Percentiles rank a stretch among this genome's conserved stretches.
Evolutionary conservation across 35 echinoderm and acorn worm genomes (phyloP).

Genomic region (Heliocidaris erythrogramma): DNA sequence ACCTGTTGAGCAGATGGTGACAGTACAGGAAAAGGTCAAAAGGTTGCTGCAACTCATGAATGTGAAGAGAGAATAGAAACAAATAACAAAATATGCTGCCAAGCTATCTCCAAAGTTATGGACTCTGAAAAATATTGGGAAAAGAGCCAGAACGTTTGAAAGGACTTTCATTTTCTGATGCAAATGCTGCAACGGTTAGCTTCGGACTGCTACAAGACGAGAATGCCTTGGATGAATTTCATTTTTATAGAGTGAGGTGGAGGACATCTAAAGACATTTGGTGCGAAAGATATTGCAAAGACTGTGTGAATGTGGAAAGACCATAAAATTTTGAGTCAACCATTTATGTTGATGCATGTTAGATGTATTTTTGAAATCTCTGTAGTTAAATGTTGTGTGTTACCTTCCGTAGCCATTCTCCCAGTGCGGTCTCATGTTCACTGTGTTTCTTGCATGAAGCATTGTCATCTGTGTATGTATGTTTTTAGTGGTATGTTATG

Average conservation of each 20-base stretch:
- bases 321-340: background rate
- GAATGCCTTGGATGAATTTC: background rate
- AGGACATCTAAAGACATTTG: background rate
- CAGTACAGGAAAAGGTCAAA: background rate
- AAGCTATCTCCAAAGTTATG: constrained; percentile 2
- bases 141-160: constrained; percentile 5
- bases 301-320: background rate
- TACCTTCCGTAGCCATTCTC: background rate
- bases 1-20: background rate
- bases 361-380: constrained; percentile 3
- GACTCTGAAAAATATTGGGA: background rate
- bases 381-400: background rate
- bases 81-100: constrained; percentile 1
- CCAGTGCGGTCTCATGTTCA: background rate
- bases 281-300: background rate
- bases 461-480: background rate
- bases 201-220: background rate
- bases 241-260: background rate
- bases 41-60: background rate
- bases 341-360: background rate
- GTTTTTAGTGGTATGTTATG: background rate
- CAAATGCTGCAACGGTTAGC: background rate
- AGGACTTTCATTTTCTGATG: background rate
- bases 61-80: background rate
- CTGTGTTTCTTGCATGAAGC: background rate